Evolutionary conservation across 2,797 vertebrate species (phyloP), one percentile per base, ranked within the genome.

Genomic region (Xiphorhynchus erythropygius): DNA sequence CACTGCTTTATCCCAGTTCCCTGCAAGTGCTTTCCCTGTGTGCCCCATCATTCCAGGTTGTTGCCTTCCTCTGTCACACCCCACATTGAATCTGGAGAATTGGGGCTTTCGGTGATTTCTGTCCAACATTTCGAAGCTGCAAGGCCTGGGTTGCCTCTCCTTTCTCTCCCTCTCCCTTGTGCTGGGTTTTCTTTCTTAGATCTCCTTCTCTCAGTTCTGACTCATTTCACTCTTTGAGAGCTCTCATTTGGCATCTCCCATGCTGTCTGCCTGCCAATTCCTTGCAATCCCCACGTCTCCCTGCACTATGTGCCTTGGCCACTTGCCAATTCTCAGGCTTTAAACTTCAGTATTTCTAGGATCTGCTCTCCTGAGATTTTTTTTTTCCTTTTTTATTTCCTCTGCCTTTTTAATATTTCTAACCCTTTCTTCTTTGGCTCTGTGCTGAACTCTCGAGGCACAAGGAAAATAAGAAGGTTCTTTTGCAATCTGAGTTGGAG

Each of bases 221-320:
- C 84, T 97, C 92, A 88, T 68, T 95, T 84, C 84, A 81, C 44
- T 73, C 78, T 70, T 91, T 89, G 87, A 95, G 85, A 89, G 87
- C 92, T 94, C 92, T 76, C 39, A 39, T 78, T 91, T 96, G 95
- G 95, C 97, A 96, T 73, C 94, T 73, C 89, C 84, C 68, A 0
- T 39, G 39, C 39, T 77, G 84, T 94, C 69, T 94, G 89, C 52
- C 94, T 96, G 97, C 96, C 97, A 97, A 35, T 60, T 96, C 84
- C 80, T 49, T 62, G 41, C 84, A 81, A 41, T 88, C 96, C 89
- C 80, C 68, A 35, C 89, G 82, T 89, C 59, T 89, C 86, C 60
- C 93, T 91, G 78, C 89, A 23, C 76, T 84, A 14, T 75, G 90
- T 49, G 89, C 90, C 87, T 92, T 94, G 96, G 94, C 87, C 0